Evolutionary conservation across 2,113 vertebrate genomes (phyloP), one percentile per base, ranked within the genome.

Genomic region (Platycercus adscitus): DNA sequence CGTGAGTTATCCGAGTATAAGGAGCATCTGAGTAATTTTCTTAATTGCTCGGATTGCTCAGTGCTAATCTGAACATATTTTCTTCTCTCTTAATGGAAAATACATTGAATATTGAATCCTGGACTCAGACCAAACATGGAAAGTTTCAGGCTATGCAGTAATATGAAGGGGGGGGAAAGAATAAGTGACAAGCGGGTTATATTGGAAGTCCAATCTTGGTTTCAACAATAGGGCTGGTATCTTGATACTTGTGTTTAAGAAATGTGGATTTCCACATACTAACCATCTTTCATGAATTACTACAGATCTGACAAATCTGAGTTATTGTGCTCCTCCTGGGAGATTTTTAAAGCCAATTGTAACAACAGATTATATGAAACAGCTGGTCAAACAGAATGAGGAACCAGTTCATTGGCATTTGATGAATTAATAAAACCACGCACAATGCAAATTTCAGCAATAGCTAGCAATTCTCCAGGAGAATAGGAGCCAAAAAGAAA

Each of bases 311-410:
- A 94, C 91, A 95, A 84, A 71, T 89, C 23, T 46, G 93, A 96
- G 81, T 93, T 88, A 91, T 80, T 95, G 63, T 61, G 47, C 76
- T 78, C 72, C 95, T 95, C 90, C 91, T 91, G 89, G 96, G 95
- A 94, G 70, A 91, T 49, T 95, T 95, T 89, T 73, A 78, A 81
- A 94, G 91, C 95, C 96, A 96, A 69, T 92, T 95, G 90, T 91
- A 96, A 94, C 95, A 90, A 33, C 92, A 93, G 92, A 93, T 97
- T 93, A 96, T 97, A 89, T 58, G 91, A 94, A 96, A 91, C 96
- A 97, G 95, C 96, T 97, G 97, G 95, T 93, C 91, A 89, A 61
- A 90, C 86, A 96, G 96, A 97, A 97, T 69, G 96, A 97, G 88
- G 77, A 96, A 89, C 94, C 84, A 63, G 69, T 91, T 94, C 94